Base-by-base conservation (phyloP, 2,888 invertebrate species). In the Keiferia lycopersicella region DNA sequence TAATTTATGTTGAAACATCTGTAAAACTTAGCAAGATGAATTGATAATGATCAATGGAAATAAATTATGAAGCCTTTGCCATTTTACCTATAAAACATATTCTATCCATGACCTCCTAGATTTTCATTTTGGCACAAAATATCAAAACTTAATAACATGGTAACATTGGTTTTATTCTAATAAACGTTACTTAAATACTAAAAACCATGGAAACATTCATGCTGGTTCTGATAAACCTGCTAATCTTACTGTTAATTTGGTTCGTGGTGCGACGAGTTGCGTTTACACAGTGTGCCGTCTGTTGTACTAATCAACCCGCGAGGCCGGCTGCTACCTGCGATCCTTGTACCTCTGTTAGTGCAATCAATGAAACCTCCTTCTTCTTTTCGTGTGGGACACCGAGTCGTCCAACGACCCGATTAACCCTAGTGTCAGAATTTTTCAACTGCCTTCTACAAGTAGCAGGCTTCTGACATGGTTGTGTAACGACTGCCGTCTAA, bases 91-190 rank as follows among this genome's bases (percentile, higher is more conserved):
- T 34, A 34, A 34, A 34, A 34, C 34, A 34, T 34, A 16, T 18
- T 11, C 18, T 2, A 3, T 1, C 38, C 38, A 58, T 58, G 34
- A 16, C 39, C 34, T 14, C 20, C 53, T 20, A 26, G 53, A 51
- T 51, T 51, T 51, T 22, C 51, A 51, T 51, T 51, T 22, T 51
- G 51, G 51, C 51, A 51, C 22, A 51, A 12, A 51, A 51, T 3
- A 51, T 51, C 22, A 51, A 45, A 7, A n/a, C 45, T 16, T 16
- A n/a, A 45, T 16, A 45, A 45, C 45, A 45, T 45, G 45, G n/a
- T n/a, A 16, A 45, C n/a, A 4, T 0, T 41, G n/a, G 1, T 8
- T n/a, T 11, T 16, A 45, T 45, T n/a, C 45, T 41, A 41, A 14
- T 41, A 41, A 14, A 45, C 6, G n/a, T n/a, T n/a, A 45, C 16